Evolutionary conservation across 2,113 vertebrate genomes (phyloP), one percentile per base, ranked within the genome.

Genomic region (Pionites leucogaster): DNA sequence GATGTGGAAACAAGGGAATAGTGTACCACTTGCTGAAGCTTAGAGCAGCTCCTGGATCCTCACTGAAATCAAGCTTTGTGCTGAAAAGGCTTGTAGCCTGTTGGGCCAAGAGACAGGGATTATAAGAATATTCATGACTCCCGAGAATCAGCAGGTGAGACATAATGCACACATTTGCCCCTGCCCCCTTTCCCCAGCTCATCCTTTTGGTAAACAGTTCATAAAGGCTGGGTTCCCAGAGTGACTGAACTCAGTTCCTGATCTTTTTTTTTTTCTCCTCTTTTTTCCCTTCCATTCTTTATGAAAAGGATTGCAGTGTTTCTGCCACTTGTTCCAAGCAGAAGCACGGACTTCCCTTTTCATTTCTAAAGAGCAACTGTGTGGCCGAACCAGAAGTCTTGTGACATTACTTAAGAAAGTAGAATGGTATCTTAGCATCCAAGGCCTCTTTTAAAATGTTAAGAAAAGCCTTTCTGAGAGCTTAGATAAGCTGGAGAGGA

Each of bases 121-220:
- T 99, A 99, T 97, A 96, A 92, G 98, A 98, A 98, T 98, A 99
- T 99, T 99, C 98, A 99, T 99, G 98, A 98, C 97, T 98, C 98
- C 98, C 92, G 92, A 96, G 98, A 98, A 98, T 97, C 98, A 99
- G 98, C 98, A 99, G 99, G 99, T 99, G 98, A 99, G 98, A 98
- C 96, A 95, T 96, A 95, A 86, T 96, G 97, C 96, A 91, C 60
- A 47, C 88, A 86, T 78, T 91, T 89, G 96, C 83, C 89, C 83
- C 77, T 91, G 83, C 70, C 16, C 83, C 86, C 33, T 75, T 71
- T 98, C 96, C 94, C 96, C 96, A 94, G 96, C 98, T 99, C 97
- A 99, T 99, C 99, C 98, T 98, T 99, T 99, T 97, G 98, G 98
- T 98, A 99, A 99, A 99, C 98, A 99, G 97, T 98, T 88, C 97